A percentile compares a stretch with the other conserved stretches of the same genome.
phyloP scores from a whole-genome alignment of 2,113 vertebrate genomes.

The Tetrao urogallus region DNA sequence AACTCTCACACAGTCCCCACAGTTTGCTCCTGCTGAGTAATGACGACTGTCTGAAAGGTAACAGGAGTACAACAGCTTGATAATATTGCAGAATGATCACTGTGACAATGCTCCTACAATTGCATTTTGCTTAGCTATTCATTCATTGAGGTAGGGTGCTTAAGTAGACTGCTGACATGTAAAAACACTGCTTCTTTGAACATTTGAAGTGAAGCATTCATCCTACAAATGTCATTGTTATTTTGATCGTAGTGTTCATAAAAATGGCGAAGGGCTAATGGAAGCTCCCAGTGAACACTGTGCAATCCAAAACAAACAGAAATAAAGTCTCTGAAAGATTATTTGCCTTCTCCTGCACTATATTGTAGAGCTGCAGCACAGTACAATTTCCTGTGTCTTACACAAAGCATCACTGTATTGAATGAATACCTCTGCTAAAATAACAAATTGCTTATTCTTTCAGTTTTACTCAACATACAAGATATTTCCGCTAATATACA shows the following conservation, averaged over 20 bases:
- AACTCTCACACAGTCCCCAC: background rate
- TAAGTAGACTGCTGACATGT: slow-evolving; percentile 52
- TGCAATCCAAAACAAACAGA: slow-evolving; percentile 44
- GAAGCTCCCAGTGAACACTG: slow-evolving; percentile 46
- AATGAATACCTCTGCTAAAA: slow-evolving; percentile 41
- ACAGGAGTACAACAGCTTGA: slow-evolving; percentile 49
- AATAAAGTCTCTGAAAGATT: slow-evolving; percentile 31
- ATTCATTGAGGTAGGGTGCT: slow-evolving; percentile 64
- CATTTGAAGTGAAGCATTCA: slow-evolving; percentile 53
- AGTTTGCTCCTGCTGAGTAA: slow-evolving; percentile 60
- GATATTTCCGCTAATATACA: slow-evolving; percentile 32
- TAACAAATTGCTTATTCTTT: slow-evolving; percentile 53
- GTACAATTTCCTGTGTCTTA: slow-evolving; percentile 19
- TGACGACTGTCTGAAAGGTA: slow-evolving; percentile 56
- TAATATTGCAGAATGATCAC: slow-evolving; percentile 46
- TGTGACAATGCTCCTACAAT: slow-evolving; percentile 40
- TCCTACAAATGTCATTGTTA: slow-evolving; percentile 48
- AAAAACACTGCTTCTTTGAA: slow-evolving; percentile 51
- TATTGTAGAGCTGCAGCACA: background rate
- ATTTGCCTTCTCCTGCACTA: slow-evolving; percentile 1
- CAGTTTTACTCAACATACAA: slow-evolving; percentile 17
- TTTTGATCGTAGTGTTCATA: slow-evolving; percentile 49
- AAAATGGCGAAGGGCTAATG: slow-evolving; percentile 36
- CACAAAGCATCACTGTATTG: slow-evolving; percentile 27
- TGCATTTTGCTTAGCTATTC: slow-evolving; percentile 71